Base-by-base conservation (phyloP, 2,888 invertebrate species). In the Ariolimax columbianus region DNA sequence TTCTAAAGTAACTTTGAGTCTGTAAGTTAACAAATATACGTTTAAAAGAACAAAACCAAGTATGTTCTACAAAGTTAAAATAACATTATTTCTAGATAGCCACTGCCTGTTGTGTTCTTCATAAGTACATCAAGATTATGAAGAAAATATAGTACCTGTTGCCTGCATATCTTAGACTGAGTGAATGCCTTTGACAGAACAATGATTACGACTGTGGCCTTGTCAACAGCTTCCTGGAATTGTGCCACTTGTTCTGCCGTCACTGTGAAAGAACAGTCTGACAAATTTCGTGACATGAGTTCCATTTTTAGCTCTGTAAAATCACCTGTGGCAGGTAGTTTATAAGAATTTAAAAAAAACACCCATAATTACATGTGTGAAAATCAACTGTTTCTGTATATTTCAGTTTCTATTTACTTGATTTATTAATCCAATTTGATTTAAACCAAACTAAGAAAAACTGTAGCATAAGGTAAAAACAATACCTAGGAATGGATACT, bases 171-270 rank as follows among this genome's bases (percentile, higher is more conserved):
- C 83, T 89, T 90, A 23, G 93, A 93, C 33, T 85, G 78, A 9
- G 92, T 88, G 86, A 93, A 94, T 14, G 89, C 90, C 83, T 91
- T 83, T 0, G 93, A 93, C 73, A 94, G 85, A 11, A 94, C 87
- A 77, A 92, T 89, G n/a, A 94, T 88, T 38, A 94, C 90, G 30
- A 93, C 89, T 38, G 91, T 91, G 30, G 94, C 93, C 82, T 93
- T 92, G 88, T 94, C 93, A 11, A 93, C 94, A 85, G 92, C 92
- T 83, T 91, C 91, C 86, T 93, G 94, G 87, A 94, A 94, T 72
- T 82, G 82, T 70, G 89, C 86, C 75, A 82, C 77, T 23, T 72
- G 73, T 7, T 80, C 77, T 0, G 70, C 47, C 36, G 79, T 78
- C 19, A 77, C 47, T 1, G 9, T 75, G 70, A 51, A 59, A 51